Evolutionary conservation across 2,113 vertebrate species (phyloP).

Genomic region (Zapus hudsonius): DNA sequence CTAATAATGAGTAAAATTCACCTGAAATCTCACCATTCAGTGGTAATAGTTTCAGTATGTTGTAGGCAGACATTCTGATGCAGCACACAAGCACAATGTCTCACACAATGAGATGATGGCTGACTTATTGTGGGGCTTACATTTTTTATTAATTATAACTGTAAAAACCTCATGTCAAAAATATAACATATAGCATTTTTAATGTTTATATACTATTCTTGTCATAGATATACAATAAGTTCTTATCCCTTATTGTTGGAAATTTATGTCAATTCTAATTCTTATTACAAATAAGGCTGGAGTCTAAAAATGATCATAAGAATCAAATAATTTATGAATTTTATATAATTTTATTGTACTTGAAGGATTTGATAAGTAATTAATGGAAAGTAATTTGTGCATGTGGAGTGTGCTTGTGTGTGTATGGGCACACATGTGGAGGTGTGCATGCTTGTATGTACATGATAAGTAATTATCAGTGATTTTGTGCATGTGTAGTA

Average conservation of each 20-base stretch:
- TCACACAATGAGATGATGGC: slow-evolving; percentile 41
- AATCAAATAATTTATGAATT: slow-evolving; percentile 40
- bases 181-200: slow-evolving; percentile 34
- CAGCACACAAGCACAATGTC: background rate
- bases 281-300: slow-evolving; percentile 29
- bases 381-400: too few relatives aligned
- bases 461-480: too few relatives aligned
- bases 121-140: slow-evolving; percentile 21
- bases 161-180: slow-evolving; percentile 35
- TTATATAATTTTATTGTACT: slow-evolving; percentile 13
- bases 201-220: slow-evolving; percentile 21
- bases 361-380: too few relatives aligned
- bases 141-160: slow-evolving; percentile 38
- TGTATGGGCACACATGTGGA: too few relatives aligned
- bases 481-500: too few relatives aligned
- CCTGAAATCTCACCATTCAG: slow-evolving; percentile 33
- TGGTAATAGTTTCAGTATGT: slow-evolving; percentile 55
- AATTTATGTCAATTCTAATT: background rate
- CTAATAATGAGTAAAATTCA: slow-evolving; percentile 66
- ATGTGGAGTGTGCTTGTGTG: too few relatives aligned
- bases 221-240: background rate
- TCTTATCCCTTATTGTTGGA: slow-evolving; percentile 8
- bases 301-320: background rate
- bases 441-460: too few relatives aligned
- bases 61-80: background rate